Percentiles rank a stretch among this genome's conserved stretches.
These are phyloP conservation scores for Hirtodrosophila cameraria DNA, from an alignment of 2,888 invertebrate species.

Conservation along the genomic window DNA sequence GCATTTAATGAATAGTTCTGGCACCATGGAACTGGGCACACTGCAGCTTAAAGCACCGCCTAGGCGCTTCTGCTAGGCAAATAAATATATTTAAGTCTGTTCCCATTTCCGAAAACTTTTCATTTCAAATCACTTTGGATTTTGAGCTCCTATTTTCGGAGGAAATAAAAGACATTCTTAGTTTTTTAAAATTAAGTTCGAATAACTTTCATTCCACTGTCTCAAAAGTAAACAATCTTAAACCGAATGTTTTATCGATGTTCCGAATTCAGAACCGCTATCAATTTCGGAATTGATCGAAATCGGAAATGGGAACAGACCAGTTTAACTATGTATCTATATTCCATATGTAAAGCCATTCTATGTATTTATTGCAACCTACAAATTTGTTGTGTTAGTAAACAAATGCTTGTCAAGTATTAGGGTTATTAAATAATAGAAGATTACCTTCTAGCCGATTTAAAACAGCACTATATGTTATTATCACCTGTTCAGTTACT, in stretches of 20 bases:
- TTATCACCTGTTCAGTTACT: too few species aligned
- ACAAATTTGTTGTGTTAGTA: conserved; percentile 39
- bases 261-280: too few species aligned
- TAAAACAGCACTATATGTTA: neutral
- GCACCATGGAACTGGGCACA: conserved; percentile 62
- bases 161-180: too few species aligned
- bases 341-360: conserved; percentile 26
- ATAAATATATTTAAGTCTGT: neutral
- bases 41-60: conserved; percentile 83
- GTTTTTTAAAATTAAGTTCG: too few species aligned
- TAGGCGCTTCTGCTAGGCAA: conserved; percentile 76
- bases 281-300: too few species aligned
- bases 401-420: conserved; percentile 43
- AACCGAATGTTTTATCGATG: too few species aligned
- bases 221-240: too few species aligned
- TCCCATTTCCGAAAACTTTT: too few species aligned
- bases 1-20: conserved; percentile 41
- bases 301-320: too few species aligned
- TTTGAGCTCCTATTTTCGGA: too few species aligned
- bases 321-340: conserved; percentile 23
- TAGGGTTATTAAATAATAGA: conserved; percentile 9
- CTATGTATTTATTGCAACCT: conserved; percentile 24
- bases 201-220: too few species aligned
- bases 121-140: too few species aligned
- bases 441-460: conserved; percentile 6